Evolutionary conservation across 2,113 vertebrate species (phyloP).

Genomic region (Acrocephalus arundinaceus): DNA sequence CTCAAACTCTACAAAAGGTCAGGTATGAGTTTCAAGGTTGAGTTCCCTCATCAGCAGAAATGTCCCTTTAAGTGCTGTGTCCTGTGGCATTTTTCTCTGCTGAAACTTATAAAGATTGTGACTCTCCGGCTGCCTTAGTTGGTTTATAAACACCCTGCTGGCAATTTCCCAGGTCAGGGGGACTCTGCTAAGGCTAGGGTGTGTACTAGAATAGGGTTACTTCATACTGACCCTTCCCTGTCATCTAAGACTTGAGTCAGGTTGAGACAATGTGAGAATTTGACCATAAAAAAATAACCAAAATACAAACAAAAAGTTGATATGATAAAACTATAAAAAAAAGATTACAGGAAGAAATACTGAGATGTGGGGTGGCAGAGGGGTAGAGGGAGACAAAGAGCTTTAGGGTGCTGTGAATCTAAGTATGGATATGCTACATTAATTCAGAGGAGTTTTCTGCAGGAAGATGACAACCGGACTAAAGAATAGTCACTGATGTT

Average conservation of each 20-base stretch:
- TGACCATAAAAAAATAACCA: not conserved
- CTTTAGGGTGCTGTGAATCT: not conserved
- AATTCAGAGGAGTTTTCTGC: not conserved
- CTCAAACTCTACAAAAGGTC: not conserved
- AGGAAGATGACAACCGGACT: not conserved
- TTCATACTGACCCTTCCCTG: not conserved
- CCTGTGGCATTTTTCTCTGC: not conserved
- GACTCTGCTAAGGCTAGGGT: not conserved
- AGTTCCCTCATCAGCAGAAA: not conserved
- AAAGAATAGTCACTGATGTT: fast-evolving
- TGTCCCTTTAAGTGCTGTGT: not conserved
- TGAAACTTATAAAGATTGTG: not conserved
- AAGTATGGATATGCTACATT: not conserved
- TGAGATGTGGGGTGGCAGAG: not conserved
- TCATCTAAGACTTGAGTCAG: not conserved
- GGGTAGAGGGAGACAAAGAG: not conserved
- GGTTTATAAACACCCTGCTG: not conserved
- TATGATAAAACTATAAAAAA: not conserved
- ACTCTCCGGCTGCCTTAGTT: not conserved
- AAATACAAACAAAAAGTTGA: not conserved
- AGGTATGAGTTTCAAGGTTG: not conserved
- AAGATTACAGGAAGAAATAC: not conserved
- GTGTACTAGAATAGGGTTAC: not conserved
- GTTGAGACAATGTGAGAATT: not conserved
- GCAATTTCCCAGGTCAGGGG: not conserved